phyloP scores from a whole-genome alignment of 2,113 vertebrate species.

The Onychorhynchus coronatus region DNA sequence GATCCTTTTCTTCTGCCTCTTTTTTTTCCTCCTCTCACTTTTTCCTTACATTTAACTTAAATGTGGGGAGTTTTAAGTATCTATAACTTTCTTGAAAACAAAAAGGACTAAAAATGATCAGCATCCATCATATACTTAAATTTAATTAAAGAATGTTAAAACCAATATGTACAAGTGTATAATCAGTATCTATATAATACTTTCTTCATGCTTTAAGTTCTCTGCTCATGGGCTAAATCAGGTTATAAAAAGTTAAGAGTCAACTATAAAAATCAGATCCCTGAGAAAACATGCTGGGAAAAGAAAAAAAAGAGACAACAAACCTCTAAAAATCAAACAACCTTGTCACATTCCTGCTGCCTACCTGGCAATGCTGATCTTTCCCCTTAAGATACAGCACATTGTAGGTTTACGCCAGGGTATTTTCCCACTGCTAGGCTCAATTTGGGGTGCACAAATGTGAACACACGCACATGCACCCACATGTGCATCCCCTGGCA shows the following conservation, averaged over 20 bases:
- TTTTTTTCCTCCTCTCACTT: not conserved
- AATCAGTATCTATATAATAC: not conserved
- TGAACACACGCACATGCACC: not conserved
- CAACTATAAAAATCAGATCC: slow-evolving; percentile 8
- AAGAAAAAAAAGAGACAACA: not conserved
- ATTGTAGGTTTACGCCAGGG: not conserved
- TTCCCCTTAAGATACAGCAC: not conserved
- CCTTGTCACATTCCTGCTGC: not conserved
- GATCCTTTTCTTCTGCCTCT: not conserved
- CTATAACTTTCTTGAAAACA: not conserved
- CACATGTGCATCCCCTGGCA: not conserved
- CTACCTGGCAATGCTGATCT: not conserved
- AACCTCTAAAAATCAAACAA: not conserved
- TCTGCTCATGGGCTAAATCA: slow-evolving; percentile 10
- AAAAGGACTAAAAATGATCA: not conserved
- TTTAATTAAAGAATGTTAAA: slow-evolving; percentile 49
- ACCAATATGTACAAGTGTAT: not conserved
- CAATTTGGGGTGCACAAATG: not conserved
- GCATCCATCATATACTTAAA: not conserved
- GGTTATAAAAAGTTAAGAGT: slow-evolving; percentile 48
- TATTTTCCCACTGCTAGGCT: not conserved
- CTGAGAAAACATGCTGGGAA: not conserved
- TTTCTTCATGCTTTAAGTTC: not conserved
- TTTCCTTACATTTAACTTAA: not conserved
- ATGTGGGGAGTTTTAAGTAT: not conserved